phyloP scores from a whole-genome alignment of 1,140 invertebrate genomes.

The Psix sp. region DNA sequence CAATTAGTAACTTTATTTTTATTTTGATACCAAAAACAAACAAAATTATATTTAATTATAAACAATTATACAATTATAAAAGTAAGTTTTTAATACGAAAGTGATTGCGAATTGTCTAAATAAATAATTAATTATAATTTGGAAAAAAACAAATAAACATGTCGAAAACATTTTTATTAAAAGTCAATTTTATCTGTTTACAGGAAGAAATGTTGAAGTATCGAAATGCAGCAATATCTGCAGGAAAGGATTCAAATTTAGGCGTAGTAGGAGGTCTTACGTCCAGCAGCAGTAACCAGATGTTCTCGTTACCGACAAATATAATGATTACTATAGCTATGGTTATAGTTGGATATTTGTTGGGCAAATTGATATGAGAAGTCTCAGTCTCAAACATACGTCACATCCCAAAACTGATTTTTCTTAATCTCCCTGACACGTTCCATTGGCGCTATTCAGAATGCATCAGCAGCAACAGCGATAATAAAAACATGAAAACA shows the following conservation, averaged over 20 bases:
- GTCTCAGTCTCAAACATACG: conserved; percentile 59
- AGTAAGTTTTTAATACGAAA: too few species aligned
- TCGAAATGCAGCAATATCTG: conserved; percentile 64
- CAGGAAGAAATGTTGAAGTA: conserved; percentile 74
- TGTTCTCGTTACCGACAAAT: conserved; percentile 63
- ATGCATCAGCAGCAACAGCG: conserved; percentile 16
- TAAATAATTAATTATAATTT: too few species aligned
- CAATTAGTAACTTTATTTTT: too few species aligned
- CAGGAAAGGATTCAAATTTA: conserved; percentile 63
- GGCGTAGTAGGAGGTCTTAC: conserved; percentile 59
- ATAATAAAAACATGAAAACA: conserved; percentile 19
- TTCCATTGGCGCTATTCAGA: conserved; percentile 54
- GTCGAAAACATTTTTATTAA: conserved; percentile 14
- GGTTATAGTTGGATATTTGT: conserved; percentile 71
- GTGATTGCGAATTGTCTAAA: too few species aligned
- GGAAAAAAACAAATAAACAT: too few species aligned
- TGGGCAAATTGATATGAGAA: conserved; percentile 76
- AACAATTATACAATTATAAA: too few species aligned
- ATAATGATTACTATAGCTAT: conserved; percentile 70
- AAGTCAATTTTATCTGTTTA: too few species aligned
- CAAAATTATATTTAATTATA: too few species aligned
- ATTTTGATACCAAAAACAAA: too few species aligned
- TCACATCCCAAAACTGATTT: conserved; percentile 64
- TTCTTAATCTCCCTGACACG: conserved; percentile 68
- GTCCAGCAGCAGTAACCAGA: conserved; percentile 64